Conservation (phyloP, 2,113 vertebrate genomes). For the Phrynosoma platyrhinos region DNA sequence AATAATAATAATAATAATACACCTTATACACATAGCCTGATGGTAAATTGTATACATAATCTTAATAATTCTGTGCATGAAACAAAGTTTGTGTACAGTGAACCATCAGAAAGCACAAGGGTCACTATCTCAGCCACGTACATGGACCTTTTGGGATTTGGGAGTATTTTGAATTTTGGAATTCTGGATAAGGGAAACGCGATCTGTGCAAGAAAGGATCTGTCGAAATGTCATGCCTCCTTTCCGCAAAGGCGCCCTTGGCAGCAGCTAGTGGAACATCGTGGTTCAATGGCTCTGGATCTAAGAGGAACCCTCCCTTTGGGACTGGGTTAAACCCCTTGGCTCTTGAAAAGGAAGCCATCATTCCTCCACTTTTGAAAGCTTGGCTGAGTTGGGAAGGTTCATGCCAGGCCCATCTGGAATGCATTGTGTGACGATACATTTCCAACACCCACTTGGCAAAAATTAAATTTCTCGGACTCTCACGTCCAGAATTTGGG, state of each 20-base stretch:
- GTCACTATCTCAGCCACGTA: no score
- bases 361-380: not conserved
- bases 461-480: no score
- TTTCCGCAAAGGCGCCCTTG: not conserved
- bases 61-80: no score
- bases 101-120: no score
- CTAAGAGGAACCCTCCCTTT: not conserved
- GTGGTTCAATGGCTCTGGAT: rapidly evolving
- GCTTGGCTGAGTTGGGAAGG: not conserved
- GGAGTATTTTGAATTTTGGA: no score
- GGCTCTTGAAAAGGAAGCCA: not conserved
- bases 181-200: no score
- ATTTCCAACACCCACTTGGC: constrained; percentile 8
- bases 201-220: not conserved
- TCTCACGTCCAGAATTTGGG: no score
- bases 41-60: no score
- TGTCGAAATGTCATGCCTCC: not conserved
- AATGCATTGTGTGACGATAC: not conserved
- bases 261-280: not conserved
- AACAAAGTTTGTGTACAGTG: no score
- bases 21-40: no score
- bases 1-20: no score
- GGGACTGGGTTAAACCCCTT: rapidly evolving
- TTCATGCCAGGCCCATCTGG: constrained; percentile 27
- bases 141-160: no score